Evolutionary conservation across 2,797 vertebrate genomes (phyloP).

Genomic region (Crotalus adamanteus): DNA sequence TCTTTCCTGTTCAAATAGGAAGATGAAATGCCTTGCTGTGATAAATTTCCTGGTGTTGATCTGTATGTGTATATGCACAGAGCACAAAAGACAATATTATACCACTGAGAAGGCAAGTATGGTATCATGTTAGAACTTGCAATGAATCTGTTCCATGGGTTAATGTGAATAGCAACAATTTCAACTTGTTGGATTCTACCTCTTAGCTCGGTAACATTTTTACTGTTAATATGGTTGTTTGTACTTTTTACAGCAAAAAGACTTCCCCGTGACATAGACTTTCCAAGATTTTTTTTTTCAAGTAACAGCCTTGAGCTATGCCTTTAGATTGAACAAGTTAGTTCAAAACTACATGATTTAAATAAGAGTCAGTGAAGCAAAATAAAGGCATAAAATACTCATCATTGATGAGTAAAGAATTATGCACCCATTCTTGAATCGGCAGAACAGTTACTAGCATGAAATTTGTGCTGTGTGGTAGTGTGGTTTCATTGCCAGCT

Average conservation of each 20-base stretch:
- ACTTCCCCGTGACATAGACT: background rate
- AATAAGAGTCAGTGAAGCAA: background rate
- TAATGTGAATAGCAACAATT: background rate
- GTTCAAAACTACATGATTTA: background rate
- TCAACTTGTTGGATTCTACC: background rate
- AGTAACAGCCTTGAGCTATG: background rate
- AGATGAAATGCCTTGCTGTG: background rate
- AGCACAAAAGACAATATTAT: background rate
- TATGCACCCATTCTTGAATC: background rate
- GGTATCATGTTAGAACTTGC: conserved; percentile 5
- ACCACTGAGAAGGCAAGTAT: background rate
- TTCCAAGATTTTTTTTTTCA: background rate
- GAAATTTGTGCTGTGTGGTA: background rate
- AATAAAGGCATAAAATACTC: background rate
- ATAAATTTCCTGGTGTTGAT: background rate
- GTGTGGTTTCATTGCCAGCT: background rate
- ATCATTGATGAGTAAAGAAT: background rate
- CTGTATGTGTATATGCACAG: background rate
- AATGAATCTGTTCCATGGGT: background rate
- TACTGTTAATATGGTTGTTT: background rate
- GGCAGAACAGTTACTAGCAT: background rate
- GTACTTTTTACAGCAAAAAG: background rate
- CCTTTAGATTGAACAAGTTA: background rate
- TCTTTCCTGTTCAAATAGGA: conserved; percentile 21
- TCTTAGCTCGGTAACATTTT: background rate